Evolutionary conservation across 1,140 invertebrate species (phyloP), one percentile per base, ranked within the genome.

Genomic region (Drosophila subpulchrella): DNA sequence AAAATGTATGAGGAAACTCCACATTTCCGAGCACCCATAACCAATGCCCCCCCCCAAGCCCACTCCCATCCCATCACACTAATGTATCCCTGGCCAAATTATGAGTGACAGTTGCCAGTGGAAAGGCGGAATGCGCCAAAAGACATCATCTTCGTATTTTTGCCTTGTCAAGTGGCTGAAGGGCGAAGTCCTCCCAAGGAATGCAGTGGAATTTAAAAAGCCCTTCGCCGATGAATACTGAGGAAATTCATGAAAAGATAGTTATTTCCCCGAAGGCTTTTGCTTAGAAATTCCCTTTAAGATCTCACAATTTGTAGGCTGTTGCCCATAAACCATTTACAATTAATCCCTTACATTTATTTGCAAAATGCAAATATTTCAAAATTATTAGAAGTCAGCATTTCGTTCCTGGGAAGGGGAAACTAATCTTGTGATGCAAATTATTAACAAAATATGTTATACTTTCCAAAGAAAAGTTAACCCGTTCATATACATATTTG

Each of bases 41-140:
- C 32, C 32, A 36, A 27, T 34, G 27, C 27, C 44, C 15, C 24
- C 6, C 8, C 7, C 7, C 12, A 20, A 5, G 10, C 46, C n/a
- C 20, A 24, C n/a, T 3, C 11, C n/a, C n/a, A 41, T 15, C 41
- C 41, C 42, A 81, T 74, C 78, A 71, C 63, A 62, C 82, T 81
- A 86, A 85, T 85, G 81, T 81, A 85, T 86, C 82, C 48, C 60
- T 38, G 48, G 57, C 75, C 82, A 85, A 85, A 84, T 85, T 86
- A 85, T 86, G 81, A 85, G 59, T 86, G 81, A 86, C 82, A 81
- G 77, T 68, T 75, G 66, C 79, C 51, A 57, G 44, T 38, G 36
- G 27, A 17, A 41, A 17, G 59, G 41, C 51, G 46, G 59, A 58
- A 39, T 70, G 65, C 62, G 62, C 62, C 74, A 72, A 83, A 72